Percentiles rank a stretch among this genome's conserved stretches.
Conservation (phyloP, 2,888 invertebrate genomes). For the Agriopis aurantiaria region DNA sequence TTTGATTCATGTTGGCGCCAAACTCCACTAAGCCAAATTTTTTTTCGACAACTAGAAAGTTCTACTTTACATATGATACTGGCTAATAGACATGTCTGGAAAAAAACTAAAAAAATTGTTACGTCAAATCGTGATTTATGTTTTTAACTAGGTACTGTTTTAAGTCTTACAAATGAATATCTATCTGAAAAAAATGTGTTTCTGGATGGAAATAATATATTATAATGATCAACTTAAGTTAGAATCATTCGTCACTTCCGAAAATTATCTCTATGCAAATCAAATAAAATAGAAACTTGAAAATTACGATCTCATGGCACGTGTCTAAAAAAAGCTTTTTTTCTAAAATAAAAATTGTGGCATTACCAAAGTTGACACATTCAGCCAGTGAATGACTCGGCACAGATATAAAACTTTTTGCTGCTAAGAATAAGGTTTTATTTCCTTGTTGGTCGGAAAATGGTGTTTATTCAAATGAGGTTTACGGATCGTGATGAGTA, state of each 20-base stretch:
- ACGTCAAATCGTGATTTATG: too few relatives aligned
- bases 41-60: too few relatives aligned
- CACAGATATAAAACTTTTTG: constrained; percentile 24
- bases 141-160: too few relatives aligned
- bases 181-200: too few relatives aligned
- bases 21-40: too few relatives aligned
- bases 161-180: too few relatives aligned
- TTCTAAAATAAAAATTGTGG: constrained; percentile 10
- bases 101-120: too few relatives aligned
- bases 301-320: constrained; percentile 60
- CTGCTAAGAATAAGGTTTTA: constrained; percentile 36
- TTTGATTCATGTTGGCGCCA: too few relatives aligned
- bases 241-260: constrained; percentile 50
- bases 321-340: constrained; percentile 48
- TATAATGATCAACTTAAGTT: too few relatives aligned
- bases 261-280: constrained; percentile 67
- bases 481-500: constrained; percentile 58
- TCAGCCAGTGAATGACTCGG: constrained; percentile 15
- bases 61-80: too few relatives aligned
- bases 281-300: constrained; percentile 47
- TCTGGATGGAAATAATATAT: too few relatives aligned
- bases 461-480: constrained; percentile 20
- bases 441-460: constrained; percentile 9
- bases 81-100: too few relatives aligned
- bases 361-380: constrained; percentile 14